phyloP scores from a whole-genome alignment of 2,113 vertebrate genomes.

The Dicaeum eximium region DNA sequence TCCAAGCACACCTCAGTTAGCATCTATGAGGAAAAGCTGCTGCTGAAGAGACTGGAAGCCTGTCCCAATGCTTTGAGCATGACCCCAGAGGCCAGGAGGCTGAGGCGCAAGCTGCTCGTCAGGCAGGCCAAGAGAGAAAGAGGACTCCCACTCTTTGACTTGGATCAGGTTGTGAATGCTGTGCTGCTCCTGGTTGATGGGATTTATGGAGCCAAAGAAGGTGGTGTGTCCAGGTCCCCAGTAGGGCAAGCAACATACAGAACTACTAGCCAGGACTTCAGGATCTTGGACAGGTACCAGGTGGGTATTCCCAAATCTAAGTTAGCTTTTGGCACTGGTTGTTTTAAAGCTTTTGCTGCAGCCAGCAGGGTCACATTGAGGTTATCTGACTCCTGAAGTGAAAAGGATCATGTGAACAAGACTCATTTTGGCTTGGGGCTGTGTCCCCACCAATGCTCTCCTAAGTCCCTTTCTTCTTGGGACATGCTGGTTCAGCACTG shows the following conservation, averaged over 20 bases:
- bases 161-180: slow-evolving; percentile 86
- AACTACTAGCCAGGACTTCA: slow-evolving; percentile 85
- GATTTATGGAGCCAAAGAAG: slow-evolving; percentile 82
- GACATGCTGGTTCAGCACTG: background rate
- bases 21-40: slow-evolving; percentile 88
- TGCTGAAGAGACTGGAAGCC: slow-evolving; percentile 86
- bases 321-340: background rate
- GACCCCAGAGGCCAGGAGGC: slow-evolving; percentile 86
- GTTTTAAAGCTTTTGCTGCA: background rate
- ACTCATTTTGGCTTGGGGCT: background rate
- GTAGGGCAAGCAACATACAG: slow-evolving; percentile 73
- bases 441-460: background rate
- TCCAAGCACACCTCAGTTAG: slow-evolving; percentile 75
- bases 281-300: slow-evolving; percentile 96
- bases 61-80: slow-evolving; percentile 86
- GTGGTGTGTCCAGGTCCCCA: slow-evolving; percentile 42
- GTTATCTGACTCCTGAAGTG: background rate
- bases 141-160: slow-evolving; percentile 88
- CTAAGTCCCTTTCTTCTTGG: background rate
- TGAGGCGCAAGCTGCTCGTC: slow-evolving; percentile 87
- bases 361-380: background rate
- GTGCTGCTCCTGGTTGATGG: slow-evolving; percentile 88
- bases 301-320: slow-evolving; percentile 57
- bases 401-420: background rate
- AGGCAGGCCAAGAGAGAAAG: slow-evolving; percentile 89